These are phyloP conservation scores for Turritopsis dohrnii DNA, from an alignment of 30 jellyfish, hydroid and myxozoan genomes.

Conservation along the genomic window DNA sequence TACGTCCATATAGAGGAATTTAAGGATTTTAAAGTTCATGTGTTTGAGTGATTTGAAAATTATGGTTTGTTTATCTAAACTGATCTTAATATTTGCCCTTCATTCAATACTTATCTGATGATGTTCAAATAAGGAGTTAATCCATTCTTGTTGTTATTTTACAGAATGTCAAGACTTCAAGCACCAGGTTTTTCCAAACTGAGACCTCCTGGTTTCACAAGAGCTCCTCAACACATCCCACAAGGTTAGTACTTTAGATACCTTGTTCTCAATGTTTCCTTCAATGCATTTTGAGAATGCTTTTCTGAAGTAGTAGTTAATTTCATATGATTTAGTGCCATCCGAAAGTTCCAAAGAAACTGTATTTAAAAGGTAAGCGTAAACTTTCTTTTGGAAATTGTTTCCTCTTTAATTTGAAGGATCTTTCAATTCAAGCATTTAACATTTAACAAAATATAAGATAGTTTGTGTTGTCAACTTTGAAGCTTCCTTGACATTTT, in stretches of 20 bases:
- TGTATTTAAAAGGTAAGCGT: neutral
- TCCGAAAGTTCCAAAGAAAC: neutral
- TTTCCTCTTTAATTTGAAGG: no score
- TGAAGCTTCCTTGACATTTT: neutral
- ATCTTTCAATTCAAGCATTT: no score
- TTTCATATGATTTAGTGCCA: neutral
- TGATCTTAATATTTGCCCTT: no score
- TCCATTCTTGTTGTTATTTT: neutral
- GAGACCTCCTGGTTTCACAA: conserved; percentile 40
- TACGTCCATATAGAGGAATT: neutral
- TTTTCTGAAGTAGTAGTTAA: neutral
- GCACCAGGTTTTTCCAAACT: conserved; percentile 55
- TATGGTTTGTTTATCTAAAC: no score
- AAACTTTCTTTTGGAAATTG: no score
- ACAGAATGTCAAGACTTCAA: conserved; percentile 55
- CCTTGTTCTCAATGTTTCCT: neutral
- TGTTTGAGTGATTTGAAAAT: no score
- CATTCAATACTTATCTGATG: no score
- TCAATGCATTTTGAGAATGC: neutral
- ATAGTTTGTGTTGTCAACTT: no score
- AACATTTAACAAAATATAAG: no score
- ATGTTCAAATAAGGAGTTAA: no score
- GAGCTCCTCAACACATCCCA: neutral
- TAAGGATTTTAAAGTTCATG: neutral
- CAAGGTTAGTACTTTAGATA: neutral